Conservation (phyloP, 2,113 vertebrate species). For the Ondatra zibethicus region DNA sequence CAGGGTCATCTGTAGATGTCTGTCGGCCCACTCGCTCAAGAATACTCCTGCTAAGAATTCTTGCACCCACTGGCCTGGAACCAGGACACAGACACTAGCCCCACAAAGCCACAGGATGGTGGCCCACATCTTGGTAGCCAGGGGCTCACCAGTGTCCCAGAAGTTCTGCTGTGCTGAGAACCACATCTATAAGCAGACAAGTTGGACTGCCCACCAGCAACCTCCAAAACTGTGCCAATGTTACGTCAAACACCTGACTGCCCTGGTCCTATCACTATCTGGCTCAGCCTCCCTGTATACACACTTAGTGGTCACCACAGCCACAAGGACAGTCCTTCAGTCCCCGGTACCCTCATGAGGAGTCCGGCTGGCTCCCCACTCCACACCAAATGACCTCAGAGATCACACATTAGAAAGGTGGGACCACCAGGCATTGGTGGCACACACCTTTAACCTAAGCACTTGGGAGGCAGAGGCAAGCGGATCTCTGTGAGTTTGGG, state of each 20-base stretch:
- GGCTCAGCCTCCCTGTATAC: background rate
- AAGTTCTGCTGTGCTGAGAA: background rate
- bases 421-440: background rate
- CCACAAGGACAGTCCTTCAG: background rate
- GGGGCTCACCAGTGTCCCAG: background rate
- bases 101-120: background rate
- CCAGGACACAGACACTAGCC: background rate
- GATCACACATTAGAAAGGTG: background rate
- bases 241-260: too few species aligned
- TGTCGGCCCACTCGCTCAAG: background rate
- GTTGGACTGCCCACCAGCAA: background rate
- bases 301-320: background rate
- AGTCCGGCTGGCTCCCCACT: background rate
- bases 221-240: background rate
- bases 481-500: background rate
- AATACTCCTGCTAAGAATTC: background rate
- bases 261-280: background rate
- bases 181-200: background rate
- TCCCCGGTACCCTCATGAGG: background rate
- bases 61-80: background rate
- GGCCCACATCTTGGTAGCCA: background rate
- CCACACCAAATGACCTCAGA: background rate
- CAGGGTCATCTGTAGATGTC: background rate
- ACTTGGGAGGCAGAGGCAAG: background rate
- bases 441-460: background rate